Evolutionary conservation across 2,797 vertebrate species (phyloP).

Genomic region (Oryzias dopingdopingensis): DNA sequence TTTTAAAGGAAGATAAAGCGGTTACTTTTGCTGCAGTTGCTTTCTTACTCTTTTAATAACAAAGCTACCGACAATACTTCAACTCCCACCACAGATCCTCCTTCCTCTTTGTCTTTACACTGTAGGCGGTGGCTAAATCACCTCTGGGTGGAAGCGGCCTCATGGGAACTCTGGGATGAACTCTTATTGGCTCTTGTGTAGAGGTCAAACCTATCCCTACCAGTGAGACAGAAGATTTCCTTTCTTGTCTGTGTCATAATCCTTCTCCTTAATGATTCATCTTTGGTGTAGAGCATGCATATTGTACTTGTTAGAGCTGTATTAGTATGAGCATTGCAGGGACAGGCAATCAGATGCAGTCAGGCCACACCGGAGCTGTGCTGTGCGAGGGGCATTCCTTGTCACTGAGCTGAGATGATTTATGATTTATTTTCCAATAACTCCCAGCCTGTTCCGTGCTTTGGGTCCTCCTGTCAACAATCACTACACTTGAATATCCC

Average conservation of each 20-base stretch:
- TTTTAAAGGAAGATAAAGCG: conserved; percentile 60
- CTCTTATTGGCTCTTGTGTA: conserved; percentile 46
- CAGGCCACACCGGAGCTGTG: conserved; percentile 67
- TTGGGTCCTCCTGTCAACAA: conserved; percentile 69
- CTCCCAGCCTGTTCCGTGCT: conserved; percentile 65
- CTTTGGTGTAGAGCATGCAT: conserved; percentile 30
- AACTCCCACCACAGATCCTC: conserved; percentile 34
- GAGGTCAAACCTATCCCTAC: conserved; percentile 63
- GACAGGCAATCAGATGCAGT: conserved; percentile 49
- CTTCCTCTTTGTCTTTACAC: conserved; percentile 19
- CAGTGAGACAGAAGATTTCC: conserved; percentile 42
- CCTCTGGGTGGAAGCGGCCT: conserved; percentile 52
- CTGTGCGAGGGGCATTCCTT: conserved; percentile 63
- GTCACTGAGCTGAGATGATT: conserved; percentile 76
- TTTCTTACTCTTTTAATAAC: conserved; percentile 55
- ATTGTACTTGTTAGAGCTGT: conserved; percentile 52
- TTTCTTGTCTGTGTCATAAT: conserved; percentile 41
- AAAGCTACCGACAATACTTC: conserved; percentile 54
- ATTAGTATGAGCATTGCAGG: conserved; percentile 65
- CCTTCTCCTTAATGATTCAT: conserved; percentile 62
- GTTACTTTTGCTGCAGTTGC: conserved; percentile 62
- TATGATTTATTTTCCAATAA: conserved; percentile 81
- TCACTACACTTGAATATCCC: conserved; percentile 39
- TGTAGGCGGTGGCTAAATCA: conserved; percentile 61
- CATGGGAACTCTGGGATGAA: conserved; percentile 53